Evolutionary conservation across 37 sponge, comb jelly and placozoan genomes (phyloP), one percentile per base, ranked within the genome.

Genomic region (Halisarca cf. caerulea): DNA sequence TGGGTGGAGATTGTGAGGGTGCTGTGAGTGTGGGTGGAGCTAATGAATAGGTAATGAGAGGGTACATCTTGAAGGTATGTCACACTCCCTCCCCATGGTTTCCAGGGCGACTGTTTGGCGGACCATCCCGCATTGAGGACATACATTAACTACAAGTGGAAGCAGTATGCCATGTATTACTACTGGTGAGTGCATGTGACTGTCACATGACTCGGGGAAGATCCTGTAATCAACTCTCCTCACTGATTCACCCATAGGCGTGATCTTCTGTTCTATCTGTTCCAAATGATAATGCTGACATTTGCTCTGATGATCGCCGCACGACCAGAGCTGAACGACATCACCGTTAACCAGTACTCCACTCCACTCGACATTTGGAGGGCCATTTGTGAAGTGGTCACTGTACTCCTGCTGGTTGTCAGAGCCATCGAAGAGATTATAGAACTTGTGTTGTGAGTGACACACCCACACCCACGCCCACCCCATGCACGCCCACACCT

Each of bases 221-320:
- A 47, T 47, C 51, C 51, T 47, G 51, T 47, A 47, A 47, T 47
- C 11, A 47, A 14, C 9, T 47, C 9, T 6, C 51, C 51, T 11
- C 51, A 47, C 51, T 11, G 6, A 14, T 14, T 47, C 51, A 14
- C 51, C 7, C 21, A 40, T 44, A 74, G 77, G 77, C 39, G 77
- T 37, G 42, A 39, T 15, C 3, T 74, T 17, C 23, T 74, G 25
- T 40, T 74, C 15, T 74, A 74, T 44, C 17, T 74, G 38, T 74
- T 74, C 42, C 77, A 74, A 39, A 74, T 74, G 77, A 74, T 74
- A 42, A 74, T 74, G 77, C 77, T 74, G 2, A 74, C 77, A 2
- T 74, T 74, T 74, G 77, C 77, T 5, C 77, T 74, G 45, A 37
- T 37, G 24, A 74, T 74, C 21, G 77, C 77, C 24, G 77, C 77